Conservation (phyloP, 1,140 invertebrate genomes). For the Apis laboriosa region DNA sequence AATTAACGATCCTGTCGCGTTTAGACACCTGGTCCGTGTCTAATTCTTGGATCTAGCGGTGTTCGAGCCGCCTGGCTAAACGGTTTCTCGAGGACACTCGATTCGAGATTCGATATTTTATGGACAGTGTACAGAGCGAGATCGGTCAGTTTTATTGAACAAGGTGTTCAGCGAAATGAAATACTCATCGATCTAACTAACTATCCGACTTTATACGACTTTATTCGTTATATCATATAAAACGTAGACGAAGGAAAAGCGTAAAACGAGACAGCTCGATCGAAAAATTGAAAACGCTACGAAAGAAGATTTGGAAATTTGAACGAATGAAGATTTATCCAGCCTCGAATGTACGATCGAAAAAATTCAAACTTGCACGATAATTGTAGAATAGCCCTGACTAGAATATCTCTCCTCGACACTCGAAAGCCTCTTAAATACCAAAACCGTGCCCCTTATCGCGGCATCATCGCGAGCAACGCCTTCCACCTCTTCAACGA, state of each 20-base stretch:
- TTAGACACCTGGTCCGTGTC: neutral
- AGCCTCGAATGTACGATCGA: neutral
- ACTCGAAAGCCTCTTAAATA: neutral
- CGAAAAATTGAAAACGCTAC: too few species aligned
- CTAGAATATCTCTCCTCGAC: neutral
- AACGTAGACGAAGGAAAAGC: too few species aligned
- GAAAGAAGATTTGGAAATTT: neutral
- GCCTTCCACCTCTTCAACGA: neutral
- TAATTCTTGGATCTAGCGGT: neutral
- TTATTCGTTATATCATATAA: too few species aligned
- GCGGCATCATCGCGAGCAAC: neutral
- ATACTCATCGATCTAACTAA: too few species aligned
- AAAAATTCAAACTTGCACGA: neutral
- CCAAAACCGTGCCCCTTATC: neutral
- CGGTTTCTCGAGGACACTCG: too few species aligned
- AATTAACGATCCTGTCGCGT: slow-evolving; percentile 1
- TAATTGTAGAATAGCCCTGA: neutral
- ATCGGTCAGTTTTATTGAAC: too few species aligned
- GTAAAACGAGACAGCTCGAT: too few species aligned
- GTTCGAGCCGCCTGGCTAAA: neutral
- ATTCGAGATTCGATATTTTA: too few species aligned
- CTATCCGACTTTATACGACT: too few species aligned
- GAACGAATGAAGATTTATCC: too few species aligned
- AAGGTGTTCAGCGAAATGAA: too few species aligned
- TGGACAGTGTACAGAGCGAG: too few species aligned